A percentile compares a stretch with the other conserved stretches of the same genome.
Evolutionary conservation across 2,888 invertebrate genomes (phyloP).

Genomic region (Amiota minor): DNA sequence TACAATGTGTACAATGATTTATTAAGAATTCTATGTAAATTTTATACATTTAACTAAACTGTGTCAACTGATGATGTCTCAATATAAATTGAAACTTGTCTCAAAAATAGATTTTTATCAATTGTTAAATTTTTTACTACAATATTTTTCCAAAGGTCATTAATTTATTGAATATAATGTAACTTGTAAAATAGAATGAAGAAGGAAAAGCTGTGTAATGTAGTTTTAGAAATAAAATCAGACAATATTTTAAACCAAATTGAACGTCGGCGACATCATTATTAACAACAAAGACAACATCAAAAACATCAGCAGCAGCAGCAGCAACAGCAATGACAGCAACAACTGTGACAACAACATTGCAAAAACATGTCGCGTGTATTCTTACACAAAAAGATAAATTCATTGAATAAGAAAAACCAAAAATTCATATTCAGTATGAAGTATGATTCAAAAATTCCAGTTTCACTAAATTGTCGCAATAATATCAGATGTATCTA

Average conservation of each 20-base stretch:
- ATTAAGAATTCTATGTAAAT: too few species aligned
- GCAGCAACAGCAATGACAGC: conserved; percentile 1
- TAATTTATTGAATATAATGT: conserved; percentile 5
- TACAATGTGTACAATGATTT: too few species aligned
- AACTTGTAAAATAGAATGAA: too few species aligned
- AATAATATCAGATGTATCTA: conserved; percentile 50
- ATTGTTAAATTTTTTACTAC: conserved; percentile 36
- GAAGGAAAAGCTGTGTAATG: too few species aligned
- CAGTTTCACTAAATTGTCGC: conserved; percentile 50
- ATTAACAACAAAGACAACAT: conserved; percentile 15
- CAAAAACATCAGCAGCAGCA: not conserved
- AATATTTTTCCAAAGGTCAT: conserved; percentile 42
- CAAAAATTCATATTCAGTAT: not conserved
- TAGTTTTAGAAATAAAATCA: conserved; percentile 5
- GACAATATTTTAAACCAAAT: conserved; percentile 4
- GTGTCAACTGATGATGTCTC: conserved; percentile 44
- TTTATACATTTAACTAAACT: conserved; percentile 31
- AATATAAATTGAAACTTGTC: conserved; percentile 21
- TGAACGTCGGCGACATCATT: conserved; percentile 24
- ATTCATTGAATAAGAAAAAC: not conserved
- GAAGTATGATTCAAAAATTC: conserved; percentile 34
- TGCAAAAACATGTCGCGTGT: conserved; percentile 17
- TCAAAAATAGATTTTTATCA: conserved; percentile 32
- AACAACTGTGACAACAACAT: conserved; percentile 14
- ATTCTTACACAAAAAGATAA: conserved; percentile 7